These are phyloP conservation scores for Elachura formosa DNA, from an alignment of 2,113 vertebrate species.

Conservation along the genomic window DNA sequence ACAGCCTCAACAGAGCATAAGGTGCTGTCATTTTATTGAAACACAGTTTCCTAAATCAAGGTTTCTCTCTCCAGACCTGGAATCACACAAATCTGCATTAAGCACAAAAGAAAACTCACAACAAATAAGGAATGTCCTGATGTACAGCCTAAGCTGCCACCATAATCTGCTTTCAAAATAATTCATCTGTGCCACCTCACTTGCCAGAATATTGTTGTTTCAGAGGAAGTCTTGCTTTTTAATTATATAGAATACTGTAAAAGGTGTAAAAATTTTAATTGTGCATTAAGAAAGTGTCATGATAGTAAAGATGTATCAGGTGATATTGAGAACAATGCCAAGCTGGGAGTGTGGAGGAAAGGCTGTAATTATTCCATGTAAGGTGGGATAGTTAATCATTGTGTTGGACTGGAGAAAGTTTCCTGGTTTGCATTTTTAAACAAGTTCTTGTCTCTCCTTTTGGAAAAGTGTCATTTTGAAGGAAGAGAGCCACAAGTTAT, in stretches of 20 bases:
- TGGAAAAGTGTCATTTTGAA: background rate
- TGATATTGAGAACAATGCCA: background rate
- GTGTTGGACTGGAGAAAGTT: background rate
- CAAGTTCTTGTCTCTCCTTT: background rate
- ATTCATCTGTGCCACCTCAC: background rate
- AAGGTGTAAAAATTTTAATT: background rate
- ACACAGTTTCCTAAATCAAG: background rate
- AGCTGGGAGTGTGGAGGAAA: background rate
- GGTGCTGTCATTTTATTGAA: background rate
- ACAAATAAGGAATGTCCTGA: background rate
- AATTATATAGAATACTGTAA: background rate
- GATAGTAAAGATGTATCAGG: background rate
- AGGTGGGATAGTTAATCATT: background rate
- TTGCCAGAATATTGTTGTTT: background rate
- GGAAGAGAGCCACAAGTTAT: background rate
- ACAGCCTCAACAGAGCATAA: background rate
- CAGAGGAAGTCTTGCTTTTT: background rate
- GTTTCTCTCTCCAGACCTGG: background rate
- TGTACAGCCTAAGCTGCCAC: background rate
- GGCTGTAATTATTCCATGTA: background rate
- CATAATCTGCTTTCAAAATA: background rate
- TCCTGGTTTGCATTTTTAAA: background rate
- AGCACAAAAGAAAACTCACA: background rate
- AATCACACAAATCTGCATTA: background rate
- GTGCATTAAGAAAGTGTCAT: background rate